Base-by-base conservation (phyloP, 2,113 vertebrate genomes). In the Oxyruncus cristatus region DNA sequence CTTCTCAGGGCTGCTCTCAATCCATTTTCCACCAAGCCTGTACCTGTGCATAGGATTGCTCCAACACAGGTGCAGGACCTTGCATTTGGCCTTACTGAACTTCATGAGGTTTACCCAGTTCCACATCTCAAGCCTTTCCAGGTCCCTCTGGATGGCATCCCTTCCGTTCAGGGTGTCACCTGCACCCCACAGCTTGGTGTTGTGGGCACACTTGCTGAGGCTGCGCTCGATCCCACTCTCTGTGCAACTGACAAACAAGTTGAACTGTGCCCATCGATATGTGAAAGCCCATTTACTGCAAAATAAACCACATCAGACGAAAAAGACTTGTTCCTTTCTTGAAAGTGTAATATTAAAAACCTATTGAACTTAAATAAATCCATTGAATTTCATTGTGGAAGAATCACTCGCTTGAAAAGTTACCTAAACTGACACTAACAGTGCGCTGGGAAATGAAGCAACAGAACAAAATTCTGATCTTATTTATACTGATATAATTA, bases 401-500 rank as follows among this genome's bases (percentile, higher is more conserved):
- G n/a, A 47, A 91, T 86, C 73, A 75, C 63, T 85, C 65, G 63
- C 44, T 87, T 84, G 67, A 79, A 83, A 89, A 95, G 82, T 93
- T 94, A 91, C 76, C 61, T 75, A 56, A 95, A 77, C 65, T 84
- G 95, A 94, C 88, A 84, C 55, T 85, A 56, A 89, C 49, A 56
- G 44, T 63, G 68, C 8, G 2, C 75, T 90, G 75, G 92, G 88
- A 96, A 92, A 93, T 77, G 79, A 93, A 94, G 76, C 68, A 79
- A 71, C 22, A 61, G 59, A 85, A 41, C 44, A 72, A 56, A 93
- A 85, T 86, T 86, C 82, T 92, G 75, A 93, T 96, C 52, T 93
- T 78, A 52, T 94, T 95, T 94, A 67, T 74, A 52, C 39, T 80
- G 83, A 71, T 88, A 39, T n/a, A 93, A 96, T 94, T 94, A 81